Evolutionary conservation across 2,888 invertebrate genomes (phyloP), one percentile per base, ranked within the genome.

Genomic region (Ectobius pallidus): DNA sequence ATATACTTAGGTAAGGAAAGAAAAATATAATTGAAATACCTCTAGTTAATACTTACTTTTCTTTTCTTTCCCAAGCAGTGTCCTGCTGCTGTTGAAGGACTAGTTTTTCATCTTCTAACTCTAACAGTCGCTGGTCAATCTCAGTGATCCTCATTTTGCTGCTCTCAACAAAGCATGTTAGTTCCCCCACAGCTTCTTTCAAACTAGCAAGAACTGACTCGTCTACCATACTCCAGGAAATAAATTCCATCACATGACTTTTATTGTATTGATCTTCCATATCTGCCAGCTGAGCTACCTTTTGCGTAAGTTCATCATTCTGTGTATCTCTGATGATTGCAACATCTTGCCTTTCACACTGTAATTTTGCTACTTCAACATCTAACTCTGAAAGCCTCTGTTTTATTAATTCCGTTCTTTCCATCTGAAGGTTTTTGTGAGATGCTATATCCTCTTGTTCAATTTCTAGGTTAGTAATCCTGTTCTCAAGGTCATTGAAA

Each of bases 71-170:
- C 14, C 2, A 16, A 16, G 71, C 52, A 0, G 30, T 25, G 25
- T 22, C 1, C 11, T 34, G 49, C 18, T 71, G 71, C 7, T 62
- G 49, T 6, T 11, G 34, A 25, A 71, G 25, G 20, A 71, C 63
- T 1, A n/a, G 0, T 22, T 6, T 49, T 34, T 71, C 71, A 3
- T 71, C 34, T 25, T 25, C 18, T n/a, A 71, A 1, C 39, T 71
- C 71, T 16, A 25, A 22, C 7, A 27, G 30, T 20, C 11, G 63
- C 18, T 27, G 39, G 16, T 71, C 39, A 20, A 71, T 20, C 7
- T 63, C 46, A 18, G 32, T 46, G 6, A 71, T 9, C 39, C 71
- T 44, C 71, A 71, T 65, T 25, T 52, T 34, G 14, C 39, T 65
- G 65, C 71, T 71, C 27, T 65, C 71, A 25, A 71, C 65, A 52